Percentiles rank a stretch among this genome's conserved stretches.
Evolutionary conservation across 2,797 vertebrate species (phyloP).

Genomic region (Acestrorhynchus altus): DNA sequence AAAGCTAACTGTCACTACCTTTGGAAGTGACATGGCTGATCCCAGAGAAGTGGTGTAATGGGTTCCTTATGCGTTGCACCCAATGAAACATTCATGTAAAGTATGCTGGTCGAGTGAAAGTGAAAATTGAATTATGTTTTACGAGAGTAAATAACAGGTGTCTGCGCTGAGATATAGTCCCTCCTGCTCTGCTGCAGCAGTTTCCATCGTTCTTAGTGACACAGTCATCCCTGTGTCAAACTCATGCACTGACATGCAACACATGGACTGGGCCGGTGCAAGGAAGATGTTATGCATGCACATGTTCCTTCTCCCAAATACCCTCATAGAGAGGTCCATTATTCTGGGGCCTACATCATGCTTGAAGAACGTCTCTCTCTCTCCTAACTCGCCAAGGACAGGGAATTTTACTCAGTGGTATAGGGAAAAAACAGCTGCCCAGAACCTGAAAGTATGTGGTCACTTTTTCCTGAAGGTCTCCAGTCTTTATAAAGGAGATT

Average conservation of each 20-base stretch:
- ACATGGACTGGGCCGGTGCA: constrained; percentile 47
- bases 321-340: constrained; percentile 69
- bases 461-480: constrained; percentile 44
- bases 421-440: constrained; percentile 55
- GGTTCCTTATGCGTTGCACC: background rate
- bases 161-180: constrained; percentile 28
- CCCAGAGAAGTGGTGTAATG: background rate
- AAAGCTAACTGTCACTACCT: too few relatives aligned
- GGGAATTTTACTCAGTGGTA: constrained; percentile 58
- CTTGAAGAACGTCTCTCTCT: constrained; percentile 62
- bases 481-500: constrained; percentile 33
- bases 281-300: constrained; percentile 56
- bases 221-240: constrained; percentile 43
- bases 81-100: background rate
- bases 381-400: constrained; percentile 63
- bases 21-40: background rate
- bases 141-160: constrained; percentile 15
- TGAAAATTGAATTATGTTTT: background rate
- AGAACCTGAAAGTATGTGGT: constrained; percentile 61
- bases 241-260: constrained; percentile 38
- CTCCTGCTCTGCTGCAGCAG: constrained; percentile 30
- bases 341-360: constrained; percentile 59
- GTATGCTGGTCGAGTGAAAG: background rate
- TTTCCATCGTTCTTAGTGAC: constrained; percentile 50
- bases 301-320: constrained; percentile 54